Percentiles rank a stretch among this genome's conserved stretches.
Conservation (phyloP, 2,113 vertebrate species). For the Alexandromys fortis region DNA sequence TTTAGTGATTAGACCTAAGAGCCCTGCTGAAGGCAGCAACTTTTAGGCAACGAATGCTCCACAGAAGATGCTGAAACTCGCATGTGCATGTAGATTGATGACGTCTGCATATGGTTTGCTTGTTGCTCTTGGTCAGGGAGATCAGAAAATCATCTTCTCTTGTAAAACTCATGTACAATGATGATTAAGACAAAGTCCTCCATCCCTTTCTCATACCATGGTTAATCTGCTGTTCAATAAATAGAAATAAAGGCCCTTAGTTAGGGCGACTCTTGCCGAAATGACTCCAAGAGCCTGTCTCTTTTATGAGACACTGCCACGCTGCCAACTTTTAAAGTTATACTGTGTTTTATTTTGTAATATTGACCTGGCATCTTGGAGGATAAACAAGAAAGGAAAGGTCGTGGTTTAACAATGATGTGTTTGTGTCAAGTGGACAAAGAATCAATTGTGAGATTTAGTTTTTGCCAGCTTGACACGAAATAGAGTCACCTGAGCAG, state of each 20-base stretch:
- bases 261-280: neutral
- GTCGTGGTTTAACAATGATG: neutral
- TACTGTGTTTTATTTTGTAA: neutral
- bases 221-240: neutral
- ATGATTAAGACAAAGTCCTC: neutral
- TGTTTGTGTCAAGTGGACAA: neutral
- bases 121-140: neutral
- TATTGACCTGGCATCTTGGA: neutral
- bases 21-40: neutral
- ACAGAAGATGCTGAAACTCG: neutral
- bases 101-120: neutral
- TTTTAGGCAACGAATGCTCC: neutral
- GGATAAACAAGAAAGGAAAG: neutral
- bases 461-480: neutral
- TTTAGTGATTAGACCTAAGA: neutral
- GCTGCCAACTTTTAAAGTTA: neutral
- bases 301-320: neutral
- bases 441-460: neutral
- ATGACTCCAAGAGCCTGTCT: neutral
- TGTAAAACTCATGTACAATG: neutral
- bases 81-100: neutral
- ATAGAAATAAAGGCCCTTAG: neutral
- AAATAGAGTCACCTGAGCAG: neutral
- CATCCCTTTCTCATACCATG: neutral
- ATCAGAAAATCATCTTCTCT: neutral